Evolutionary conservation across 2,888 invertebrate genomes (phyloP).

Genomic region (Acrobasis suavella): DNA sequence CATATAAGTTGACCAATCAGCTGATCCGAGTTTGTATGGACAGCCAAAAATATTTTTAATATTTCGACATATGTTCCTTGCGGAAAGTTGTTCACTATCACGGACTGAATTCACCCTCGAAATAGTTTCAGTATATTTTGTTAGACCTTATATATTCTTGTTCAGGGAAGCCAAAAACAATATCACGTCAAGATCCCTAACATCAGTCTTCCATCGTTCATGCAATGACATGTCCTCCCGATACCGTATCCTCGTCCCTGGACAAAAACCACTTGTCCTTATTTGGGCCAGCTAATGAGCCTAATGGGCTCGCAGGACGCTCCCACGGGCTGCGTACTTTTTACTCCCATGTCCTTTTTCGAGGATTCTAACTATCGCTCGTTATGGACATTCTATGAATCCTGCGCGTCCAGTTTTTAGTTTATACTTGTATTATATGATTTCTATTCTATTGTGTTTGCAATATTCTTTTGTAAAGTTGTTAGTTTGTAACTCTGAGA

Average conservation of each 20-base stretch:
- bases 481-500: too few species aligned
- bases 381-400: constrained; percentile 24
- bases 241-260: neutral
- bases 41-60: too few species aligned
- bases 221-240: neutral
- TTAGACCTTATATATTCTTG: too few species aligned
- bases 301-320: constrained; percentile 29
- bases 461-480: neutral
- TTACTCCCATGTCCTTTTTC: constrained; percentile 16
- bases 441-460: neutral
- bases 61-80: too few species aligned
- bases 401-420: constrained; percentile 17
- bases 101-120: too few species aligned
- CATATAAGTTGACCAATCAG: too few species aligned
- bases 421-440: neutral
- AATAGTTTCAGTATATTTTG: too few species aligned
- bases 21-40: too few species aligned
- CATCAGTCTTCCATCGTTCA: neutral
- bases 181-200: neutral
- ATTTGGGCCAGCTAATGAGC: constrained; percentile 33
- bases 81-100: too few species aligned
- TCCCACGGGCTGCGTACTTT: constrained; percentile 25
- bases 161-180: neutral
- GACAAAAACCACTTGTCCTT: constrained; percentile 29
- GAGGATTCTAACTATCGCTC: constrained; percentile 21